Evolutionary conservation across 2,888 invertebrate species (phyloP).

Genomic region (Osedax frankpressi): DNA sequence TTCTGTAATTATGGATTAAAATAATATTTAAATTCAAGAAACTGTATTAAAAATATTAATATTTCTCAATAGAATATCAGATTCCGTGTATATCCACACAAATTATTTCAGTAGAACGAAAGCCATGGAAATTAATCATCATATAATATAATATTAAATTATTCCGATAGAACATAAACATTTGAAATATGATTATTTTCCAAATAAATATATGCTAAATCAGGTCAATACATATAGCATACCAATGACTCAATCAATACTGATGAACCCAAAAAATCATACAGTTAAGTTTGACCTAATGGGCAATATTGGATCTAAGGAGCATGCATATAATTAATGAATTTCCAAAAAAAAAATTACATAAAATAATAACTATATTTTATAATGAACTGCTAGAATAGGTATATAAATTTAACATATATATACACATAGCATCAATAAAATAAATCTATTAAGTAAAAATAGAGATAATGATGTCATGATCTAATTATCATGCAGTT

Average conservation of each 20-base stretch:
- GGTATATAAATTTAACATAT: too few relatives aligned
- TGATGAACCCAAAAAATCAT: not conserved
- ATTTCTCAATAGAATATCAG: too few relatives aligned
- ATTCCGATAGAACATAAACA: not conserved
- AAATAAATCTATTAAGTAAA: too few relatives aligned
- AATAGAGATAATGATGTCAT: too few relatives aligned
- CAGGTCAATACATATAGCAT: not conserved
- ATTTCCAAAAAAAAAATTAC: too few relatives aligned
- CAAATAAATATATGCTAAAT: not conserved
- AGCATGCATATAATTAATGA: too few relatives aligned
- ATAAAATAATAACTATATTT: too few relatives aligned
- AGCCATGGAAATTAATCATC: slow-evolving; percentile 14
- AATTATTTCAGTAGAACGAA: slow-evolving; percentile 11
- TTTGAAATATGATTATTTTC: not conserved
- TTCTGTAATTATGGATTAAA: slow-evolving; percentile 47
- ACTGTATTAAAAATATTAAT: too few relatives aligned
- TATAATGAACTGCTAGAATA: too few relatives aligned
- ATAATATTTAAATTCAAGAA: not conserved
- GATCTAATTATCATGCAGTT: too few relatives aligned
- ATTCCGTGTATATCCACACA: not conserved
- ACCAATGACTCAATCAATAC: not conserved
- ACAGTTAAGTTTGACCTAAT: not conserved
- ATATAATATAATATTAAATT: not conserved
- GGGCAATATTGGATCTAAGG: not conserved
- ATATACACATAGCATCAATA: too few relatives aligned